Percentiles rank a stretch among this genome's conserved stretches.
Evolutionary conservation across 2,113 vertebrate species (phyloP).

Genomic region (Alouatta palliata): DNA sequence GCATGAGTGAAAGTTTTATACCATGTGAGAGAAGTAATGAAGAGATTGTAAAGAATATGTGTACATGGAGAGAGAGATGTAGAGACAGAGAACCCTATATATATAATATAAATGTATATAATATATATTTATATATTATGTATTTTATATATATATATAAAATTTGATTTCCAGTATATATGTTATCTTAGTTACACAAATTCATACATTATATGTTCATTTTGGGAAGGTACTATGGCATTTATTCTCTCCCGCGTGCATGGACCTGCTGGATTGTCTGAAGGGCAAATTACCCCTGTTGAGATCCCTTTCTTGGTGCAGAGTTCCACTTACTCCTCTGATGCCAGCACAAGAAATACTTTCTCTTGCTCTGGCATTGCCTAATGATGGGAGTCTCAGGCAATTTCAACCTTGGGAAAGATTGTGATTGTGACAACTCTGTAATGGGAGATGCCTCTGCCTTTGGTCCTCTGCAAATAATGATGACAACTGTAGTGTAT

Average conservation of each 20-base stretch:
- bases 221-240: neutral
- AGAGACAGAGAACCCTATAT: neutral
- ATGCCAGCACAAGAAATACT: neutral
- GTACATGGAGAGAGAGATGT: neutral
- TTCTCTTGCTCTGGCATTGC: slow-evolving; percentile 6
- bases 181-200: neutral
- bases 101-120: neutral
- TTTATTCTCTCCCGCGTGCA: neutral
- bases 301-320: neutral
- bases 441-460: slow-evolving; percentile 12
- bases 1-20: slow-evolving; percentile 46
- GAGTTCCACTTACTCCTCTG: slow-evolving; percentile 18
- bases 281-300: neutral
- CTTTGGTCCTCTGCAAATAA: slow-evolving; percentile 24
- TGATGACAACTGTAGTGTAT: slow-evolving; percentile 18
- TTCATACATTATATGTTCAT: neutral
- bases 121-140: neutral
- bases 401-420: slow-evolving; percentile 2
- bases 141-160: neutral
- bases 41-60: neutral
- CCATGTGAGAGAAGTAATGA: slow-evolving; percentile 23
- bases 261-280: neutral
- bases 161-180: neutral
- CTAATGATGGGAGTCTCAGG: neutral
- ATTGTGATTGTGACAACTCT: slow-evolving; percentile 40